Conservation (phyloP, 2,797 vertebrate genomes). For the Schizothorax lantsangensis region DNA sequence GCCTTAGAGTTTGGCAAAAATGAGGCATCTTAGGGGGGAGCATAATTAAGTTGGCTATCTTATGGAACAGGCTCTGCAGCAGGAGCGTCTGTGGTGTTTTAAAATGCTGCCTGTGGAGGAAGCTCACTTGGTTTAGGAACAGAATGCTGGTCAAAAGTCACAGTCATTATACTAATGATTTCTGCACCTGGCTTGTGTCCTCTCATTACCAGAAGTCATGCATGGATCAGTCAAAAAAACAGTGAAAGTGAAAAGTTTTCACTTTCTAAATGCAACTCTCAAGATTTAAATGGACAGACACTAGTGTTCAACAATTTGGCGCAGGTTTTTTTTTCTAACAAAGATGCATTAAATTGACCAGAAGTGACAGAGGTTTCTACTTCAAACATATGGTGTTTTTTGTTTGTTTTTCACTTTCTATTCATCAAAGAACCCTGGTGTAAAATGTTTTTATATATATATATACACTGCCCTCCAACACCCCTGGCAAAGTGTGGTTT, state of each 20-base stretch:
- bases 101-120: conserved; percentile 10
- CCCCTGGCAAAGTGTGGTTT: no score
- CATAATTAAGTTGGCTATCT: not conserved
- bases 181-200: not conserved
- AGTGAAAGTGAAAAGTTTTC: not conserved
- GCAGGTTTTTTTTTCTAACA: not conserved
- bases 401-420: not conserved
- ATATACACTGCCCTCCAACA: no score
- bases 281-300: not conserved
- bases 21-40: not conserved
- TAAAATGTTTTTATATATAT: not conserved
- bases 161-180: not conserved
- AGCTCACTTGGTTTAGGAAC: not conserved
- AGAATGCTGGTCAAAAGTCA: not conserved
- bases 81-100: not conserved
- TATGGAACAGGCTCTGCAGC: not conserved
- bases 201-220: conserved; percentile 5
- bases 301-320: not conserved
- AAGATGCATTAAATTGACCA: not conserved
- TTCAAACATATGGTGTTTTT: not conserved
- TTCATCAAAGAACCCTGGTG: not conserved
- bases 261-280: not conserved
- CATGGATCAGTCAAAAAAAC: not conserved
- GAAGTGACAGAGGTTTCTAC: not conserved
- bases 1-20: not conserved